These are phyloP conservation scores for Argya squamiceps DNA, from an alignment of 2,797 vertebrate genomes.

Conservation along the genomic window DNA sequence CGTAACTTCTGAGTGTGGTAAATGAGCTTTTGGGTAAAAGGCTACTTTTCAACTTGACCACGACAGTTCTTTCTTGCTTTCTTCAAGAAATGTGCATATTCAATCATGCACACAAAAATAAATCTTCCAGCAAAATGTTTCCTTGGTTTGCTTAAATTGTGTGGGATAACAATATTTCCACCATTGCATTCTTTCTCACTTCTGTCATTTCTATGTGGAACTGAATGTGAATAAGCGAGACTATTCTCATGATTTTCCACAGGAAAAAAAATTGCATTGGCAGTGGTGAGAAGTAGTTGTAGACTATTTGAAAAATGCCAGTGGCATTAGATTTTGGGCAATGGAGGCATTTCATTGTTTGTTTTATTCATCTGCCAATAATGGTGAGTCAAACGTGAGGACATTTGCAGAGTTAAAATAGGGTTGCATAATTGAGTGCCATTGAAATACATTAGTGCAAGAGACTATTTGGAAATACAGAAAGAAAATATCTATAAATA, in stretches of 20 bases:
- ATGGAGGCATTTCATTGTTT: not conserved
- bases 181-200: not conserved
- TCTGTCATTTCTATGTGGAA: not conserved
- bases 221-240: not conserved
- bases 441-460: not conserved
- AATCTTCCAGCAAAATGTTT: not conserved
- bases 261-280: not conserved
- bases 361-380: not conserved
- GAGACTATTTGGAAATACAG: not conserved
- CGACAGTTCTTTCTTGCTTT: not conserved
- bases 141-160: not conserved
- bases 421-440: not conserved
- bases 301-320: not conserved
- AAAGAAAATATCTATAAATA: not conserved
- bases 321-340: not conserved
- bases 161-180: not conserved
- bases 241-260: not conserved
- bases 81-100: not conserved
- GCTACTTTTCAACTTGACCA: not conserved
- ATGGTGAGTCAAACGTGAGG: not conserved
- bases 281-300: not conserved
- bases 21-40: not conserved
- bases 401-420: not conserved
- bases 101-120: not conserved
- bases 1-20: too few relatives aligned